Evolutionary conservation across 2,113 vertebrate species (phyloP).

Genomic region (Nycticryphes semicollaris): DNA sequence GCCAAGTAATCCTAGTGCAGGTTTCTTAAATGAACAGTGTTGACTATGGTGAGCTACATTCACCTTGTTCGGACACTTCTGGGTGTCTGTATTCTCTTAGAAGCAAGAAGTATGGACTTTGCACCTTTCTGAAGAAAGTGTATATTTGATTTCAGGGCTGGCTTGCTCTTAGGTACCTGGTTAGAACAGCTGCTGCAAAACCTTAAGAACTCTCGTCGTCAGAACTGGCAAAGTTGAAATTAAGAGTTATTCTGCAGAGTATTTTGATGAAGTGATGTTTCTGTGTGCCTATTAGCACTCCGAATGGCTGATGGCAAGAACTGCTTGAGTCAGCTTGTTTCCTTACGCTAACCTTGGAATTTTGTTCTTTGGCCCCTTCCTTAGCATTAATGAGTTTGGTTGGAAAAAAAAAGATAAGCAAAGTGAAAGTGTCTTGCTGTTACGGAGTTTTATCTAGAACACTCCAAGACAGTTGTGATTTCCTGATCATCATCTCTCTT

Average conservation of each 20-base stretch:
- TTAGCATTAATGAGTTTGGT: neutral
- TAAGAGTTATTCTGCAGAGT: neutral
- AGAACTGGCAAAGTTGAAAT: neutral
- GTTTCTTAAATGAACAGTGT: neutral
- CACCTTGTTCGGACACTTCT: neutral
- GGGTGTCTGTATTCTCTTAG: neutral
- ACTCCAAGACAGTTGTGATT: neutral
- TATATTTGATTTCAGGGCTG: neutral
- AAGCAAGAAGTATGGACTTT: neutral
- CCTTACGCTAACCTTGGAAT: neutral
- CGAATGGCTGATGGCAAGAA: neutral
- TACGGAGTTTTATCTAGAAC: neutral
- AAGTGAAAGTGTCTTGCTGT: neutral
- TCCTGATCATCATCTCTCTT: neutral
- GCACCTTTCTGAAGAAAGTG: neutral
- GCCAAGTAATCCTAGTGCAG: neutral
- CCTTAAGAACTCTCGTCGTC: neutral
- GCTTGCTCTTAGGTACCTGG: neutral
- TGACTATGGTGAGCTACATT: neutral
- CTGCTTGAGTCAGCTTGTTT: neutral
- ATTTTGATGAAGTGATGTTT: neutral
- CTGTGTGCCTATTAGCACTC: neutral
- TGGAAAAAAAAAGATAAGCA: neutral
- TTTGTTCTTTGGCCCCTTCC: neutral
- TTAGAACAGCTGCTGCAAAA: neutral